Percentiles rank a stretch among this genome's conserved stretches.
phyloP scores from a whole-genome alignment of 1,140 invertebrate species.

The Penaeus indicus region DNA sequence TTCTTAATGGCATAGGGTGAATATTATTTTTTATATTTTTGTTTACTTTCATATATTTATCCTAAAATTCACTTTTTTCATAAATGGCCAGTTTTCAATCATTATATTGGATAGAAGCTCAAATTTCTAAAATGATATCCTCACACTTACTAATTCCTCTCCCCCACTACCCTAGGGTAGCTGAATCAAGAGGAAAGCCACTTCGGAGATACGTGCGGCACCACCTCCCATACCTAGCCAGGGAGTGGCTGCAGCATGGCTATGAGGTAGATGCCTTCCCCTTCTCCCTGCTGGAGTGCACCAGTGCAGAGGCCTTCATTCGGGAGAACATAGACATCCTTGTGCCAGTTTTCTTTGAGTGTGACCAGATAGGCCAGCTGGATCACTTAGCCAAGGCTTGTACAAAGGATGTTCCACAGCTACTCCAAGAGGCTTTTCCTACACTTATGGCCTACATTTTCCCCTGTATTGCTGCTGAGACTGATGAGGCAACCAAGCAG shows the following conservation, averaged over 20 bases:
- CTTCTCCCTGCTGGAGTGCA: neutral
- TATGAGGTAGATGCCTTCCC: slow-evolving; percentile 32
- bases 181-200: neutral
- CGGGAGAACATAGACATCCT: slow-evolving; percentile 18
- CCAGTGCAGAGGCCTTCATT: neutral
- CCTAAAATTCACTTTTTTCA: no score
- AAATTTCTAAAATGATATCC: neutral
- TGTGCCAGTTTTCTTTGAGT: slow-evolving; percentile 9
- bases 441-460: slow-evolving; percentile 32
- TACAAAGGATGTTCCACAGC: neutral
- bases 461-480: slow-evolving; percentile 32
- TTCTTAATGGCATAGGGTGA: no score
- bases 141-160: neutral
- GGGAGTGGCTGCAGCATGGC: slow-evolving; percentile 29
- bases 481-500: neutral
- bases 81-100: no score
- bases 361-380: neutral
- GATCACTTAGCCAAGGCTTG: neutral
- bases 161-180: neutral
- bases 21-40: no score
- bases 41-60: no score
- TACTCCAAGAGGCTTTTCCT: slow-evolving; percentile 2
- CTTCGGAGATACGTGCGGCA: neutral
- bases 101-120: no score
- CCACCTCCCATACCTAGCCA: slow-evolving; percentile 28